Conservation (phyloP, 2,797 vertebrate species). For the Amphiprion clarkii region DNA sequence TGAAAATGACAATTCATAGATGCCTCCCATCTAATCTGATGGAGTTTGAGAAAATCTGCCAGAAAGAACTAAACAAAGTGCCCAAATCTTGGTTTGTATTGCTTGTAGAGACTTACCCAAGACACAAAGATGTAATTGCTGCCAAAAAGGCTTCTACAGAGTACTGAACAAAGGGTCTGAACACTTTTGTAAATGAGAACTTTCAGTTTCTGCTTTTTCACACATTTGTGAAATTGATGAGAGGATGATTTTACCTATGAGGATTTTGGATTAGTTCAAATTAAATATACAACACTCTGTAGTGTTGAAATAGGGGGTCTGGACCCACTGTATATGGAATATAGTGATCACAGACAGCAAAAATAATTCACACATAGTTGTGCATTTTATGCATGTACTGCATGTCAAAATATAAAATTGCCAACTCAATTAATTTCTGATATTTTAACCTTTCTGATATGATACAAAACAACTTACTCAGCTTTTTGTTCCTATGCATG, state of each 20-base stretch:
- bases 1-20: not conserved
- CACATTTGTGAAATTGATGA: no score
- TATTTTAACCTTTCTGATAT: not conserved
- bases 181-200: not conserved
- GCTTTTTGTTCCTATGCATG: conserved; percentile 47
- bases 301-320: no score
- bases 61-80: not conserved
- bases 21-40: not conserved
- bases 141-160: not conserved
- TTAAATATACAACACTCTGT: conserved; percentile 1
- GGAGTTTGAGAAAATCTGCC: not conserved
- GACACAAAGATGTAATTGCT: not conserved
- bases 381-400: not conserved
- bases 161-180: not conserved
- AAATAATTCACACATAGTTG: not conserved
- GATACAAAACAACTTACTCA: conserved; percentile 41
- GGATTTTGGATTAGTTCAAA: no score
- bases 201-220: no score
- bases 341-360: conserved; percentile 1
- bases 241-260: no score
- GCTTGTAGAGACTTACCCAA: not conserved
- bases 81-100: not conserved
- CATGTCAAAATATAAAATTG: not conserved
- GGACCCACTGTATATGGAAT: not conserved
- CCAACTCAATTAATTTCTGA: not conserved